Evolutionary conservation across 2,113 vertebrate genomes (phyloP), one percentile per base, ranked within the genome.

Genomic region (Eptesicus fuscus): DNA sequence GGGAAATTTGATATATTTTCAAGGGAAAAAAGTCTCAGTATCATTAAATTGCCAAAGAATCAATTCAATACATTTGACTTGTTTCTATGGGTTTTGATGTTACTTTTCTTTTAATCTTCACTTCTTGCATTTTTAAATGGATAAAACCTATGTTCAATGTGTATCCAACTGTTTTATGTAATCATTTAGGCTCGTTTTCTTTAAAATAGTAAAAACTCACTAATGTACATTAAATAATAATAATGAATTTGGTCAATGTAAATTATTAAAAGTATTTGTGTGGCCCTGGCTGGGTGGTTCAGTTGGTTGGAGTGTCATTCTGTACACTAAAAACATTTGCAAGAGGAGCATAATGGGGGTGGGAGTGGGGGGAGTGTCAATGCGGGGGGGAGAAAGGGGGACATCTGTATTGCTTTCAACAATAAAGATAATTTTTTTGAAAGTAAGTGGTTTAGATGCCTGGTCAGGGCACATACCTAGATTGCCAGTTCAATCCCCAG

Each of bases 1-100:
- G 53, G 61, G 20, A 90, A 95, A 86, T 90, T 93, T 86, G 37
- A 84, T 22, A 37, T 67, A 49, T 71, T 89, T 93, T 82, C 47
- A 93, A 90, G 9, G 28, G 49, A n/a, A 59, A 76, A 91, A 90
- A 92, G 18, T 74, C 56, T 82, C 17, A 69, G 53, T 20, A 78
- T 56, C 67, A 77, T 77, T 63, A 93, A 91, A 35, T 56, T 90
- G 42, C 28, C 23, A 61, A 71, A 78, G 37, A 74, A 65, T 85
- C 63, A 70, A 67, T 80, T 87, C 59, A 89, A 22, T 87, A 18
- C 4, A 51, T 88, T 95, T 85, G 84, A 88, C 37, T 85, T 94
- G 40, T 89, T 83, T 69, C 47, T 85, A 0, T 63, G 20, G 25
- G 12, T 77, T 88, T 90, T 82, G 22, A 69, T 90, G 14, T 84